A percentile compares a stretch with the other conserved stretches of the same genome.
phyloP scores from a whole-genome alignment of 1,140 invertebrate genomes.

The Zaprionus inermis region DNA sequence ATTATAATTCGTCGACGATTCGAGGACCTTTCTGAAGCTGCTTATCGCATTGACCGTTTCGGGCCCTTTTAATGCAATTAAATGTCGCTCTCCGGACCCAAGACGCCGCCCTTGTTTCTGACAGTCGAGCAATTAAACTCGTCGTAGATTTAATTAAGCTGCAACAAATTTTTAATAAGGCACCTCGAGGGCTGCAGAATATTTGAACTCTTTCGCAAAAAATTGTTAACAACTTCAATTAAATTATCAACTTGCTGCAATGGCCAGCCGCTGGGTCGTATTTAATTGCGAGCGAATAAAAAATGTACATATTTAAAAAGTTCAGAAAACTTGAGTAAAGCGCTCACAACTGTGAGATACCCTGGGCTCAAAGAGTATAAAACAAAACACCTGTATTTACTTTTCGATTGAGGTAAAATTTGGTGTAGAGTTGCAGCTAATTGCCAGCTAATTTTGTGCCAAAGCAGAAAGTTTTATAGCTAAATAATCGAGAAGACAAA shows the following conservation, averaged over 20 bases:
- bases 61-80: conserved; percentile 39
- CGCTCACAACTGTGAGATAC: background rate
- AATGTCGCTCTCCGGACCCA: background rate
- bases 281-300: conserved; percentile 53
- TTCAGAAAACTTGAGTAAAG: background rate
- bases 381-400: background rate
- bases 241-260: conserved; percentile 78
- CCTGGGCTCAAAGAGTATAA: background rate
- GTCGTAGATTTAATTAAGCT: conserved; percentile 74
- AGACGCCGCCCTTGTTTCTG: conserved; percentile 48
- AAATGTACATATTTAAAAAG: background rate
- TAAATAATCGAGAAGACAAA: background rate
- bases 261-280: conserved; percentile 49
- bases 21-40: conserved; percentile 32
- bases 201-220: conserved; percentile 38
- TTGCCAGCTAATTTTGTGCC: background rate
- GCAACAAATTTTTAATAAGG: conserved; percentile 79
- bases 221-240: conserved; percentile 80
- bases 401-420: background rate
- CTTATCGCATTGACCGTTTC: conserved; percentile 22
- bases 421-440: no score
- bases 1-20: conserved; percentile 1
- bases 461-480: background rate
- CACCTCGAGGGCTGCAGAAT: conserved; percentile 26
- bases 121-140: conserved; percentile 71